Percentiles rank a stretch among this genome's conserved stretches.
Evolutionary conservation across 2,113 vertebrate genomes (phyloP).

Genomic region (Leptosomus discolor): DNA sequence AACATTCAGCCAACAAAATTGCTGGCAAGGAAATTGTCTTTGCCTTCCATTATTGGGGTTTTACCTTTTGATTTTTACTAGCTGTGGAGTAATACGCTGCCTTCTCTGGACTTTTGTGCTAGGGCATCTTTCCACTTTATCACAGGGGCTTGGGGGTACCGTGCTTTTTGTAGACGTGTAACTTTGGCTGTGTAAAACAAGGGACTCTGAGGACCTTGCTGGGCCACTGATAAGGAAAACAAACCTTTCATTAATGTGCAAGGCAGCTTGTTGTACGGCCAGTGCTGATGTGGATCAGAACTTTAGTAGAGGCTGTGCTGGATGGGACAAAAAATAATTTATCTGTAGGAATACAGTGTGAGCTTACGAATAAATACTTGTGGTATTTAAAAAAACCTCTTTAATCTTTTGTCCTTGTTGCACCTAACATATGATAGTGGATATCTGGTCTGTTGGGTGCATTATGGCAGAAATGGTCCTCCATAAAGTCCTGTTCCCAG

Average conservation of each 20-base stretch:
- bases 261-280: background rate
- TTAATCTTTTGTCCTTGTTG: slow-evolving; percentile 72
- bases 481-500: slow-evolving; percentile 89
- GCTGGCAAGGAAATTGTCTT: background rate
- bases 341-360: background rate
- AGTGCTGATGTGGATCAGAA: background rate
- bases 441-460: slow-evolving; percentile 90
- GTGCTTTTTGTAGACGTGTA: background rate
- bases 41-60: background rate
- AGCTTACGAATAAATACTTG: background rate
- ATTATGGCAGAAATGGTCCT: slow-evolving; percentile 91
- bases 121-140: background rate
- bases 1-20: background rate
- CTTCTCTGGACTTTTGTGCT: background rate
- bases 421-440: slow-evolving; percentile 82
- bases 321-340: background rate
- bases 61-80: background rate
- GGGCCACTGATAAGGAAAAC: background rate
- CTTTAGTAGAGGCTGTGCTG: background rate
- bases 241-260: background rate
- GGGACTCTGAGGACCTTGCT: background rate
- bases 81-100: background rate
- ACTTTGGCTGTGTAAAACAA: background rate
- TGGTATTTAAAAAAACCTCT: slow-evolving; percentile 38
- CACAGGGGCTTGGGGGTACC: background rate